Evolutionary conservation across 1,140 invertebrate species (phyloP).

Genomic region (Bombus pyrosoma): DNA sequence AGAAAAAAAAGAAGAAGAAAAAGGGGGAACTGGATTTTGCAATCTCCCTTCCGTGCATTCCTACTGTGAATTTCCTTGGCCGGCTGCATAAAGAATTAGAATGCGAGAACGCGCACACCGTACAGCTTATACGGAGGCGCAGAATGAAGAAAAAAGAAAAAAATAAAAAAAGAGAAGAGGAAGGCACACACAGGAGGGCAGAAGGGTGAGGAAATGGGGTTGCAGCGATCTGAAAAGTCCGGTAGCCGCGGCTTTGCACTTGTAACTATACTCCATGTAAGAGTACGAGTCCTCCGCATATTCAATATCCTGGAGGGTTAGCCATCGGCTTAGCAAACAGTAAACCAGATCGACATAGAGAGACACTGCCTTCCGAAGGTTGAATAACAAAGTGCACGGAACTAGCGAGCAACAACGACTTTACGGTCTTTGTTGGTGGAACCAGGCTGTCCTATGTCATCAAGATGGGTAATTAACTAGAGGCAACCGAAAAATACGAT

Average conservation of each 20-base stretch:
- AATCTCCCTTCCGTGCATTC: slow-evolving; percentile 64
- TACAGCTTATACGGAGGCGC: slow-evolving; percentile 8
- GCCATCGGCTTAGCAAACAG: slow-evolving; percentile 59
- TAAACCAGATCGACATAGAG: slow-evolving; percentile 45
- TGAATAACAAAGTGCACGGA: slow-evolving; percentile 30
- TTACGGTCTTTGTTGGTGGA: not conserved
- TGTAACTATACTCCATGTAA: slow-evolving; percentile 51
- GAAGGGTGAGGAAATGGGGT: not conserved
- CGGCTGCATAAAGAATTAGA: slow-evolving; percentile 61
- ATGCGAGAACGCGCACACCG: slow-evolving; percentile 14
- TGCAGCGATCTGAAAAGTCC: slow-evolving; percentile 21
- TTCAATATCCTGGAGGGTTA: slow-evolving; percentile 37
- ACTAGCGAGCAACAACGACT: slow-evolving; percentile 9
- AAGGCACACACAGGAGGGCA: not conserved
- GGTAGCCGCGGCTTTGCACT: slow-evolving; percentile 56
- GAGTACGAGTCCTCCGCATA: not conserved
- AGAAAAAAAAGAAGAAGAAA: not conserved
- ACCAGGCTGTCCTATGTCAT: not conserved
- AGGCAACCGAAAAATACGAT: slow-evolving; percentile 4
- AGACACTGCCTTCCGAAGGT: slow-evolving; percentile 12
- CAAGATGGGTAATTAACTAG: slow-evolving; percentile 30
- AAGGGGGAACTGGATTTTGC: slow-evolving; percentile 69
- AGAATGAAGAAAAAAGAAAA: not conserved
- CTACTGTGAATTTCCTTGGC: slow-evolving; percentile 57
- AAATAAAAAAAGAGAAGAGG: not conserved